phyloP scores from a whole-genome alignment of 2,797 vertebrate species.

The Eupleurogrammus muticus region DNA sequence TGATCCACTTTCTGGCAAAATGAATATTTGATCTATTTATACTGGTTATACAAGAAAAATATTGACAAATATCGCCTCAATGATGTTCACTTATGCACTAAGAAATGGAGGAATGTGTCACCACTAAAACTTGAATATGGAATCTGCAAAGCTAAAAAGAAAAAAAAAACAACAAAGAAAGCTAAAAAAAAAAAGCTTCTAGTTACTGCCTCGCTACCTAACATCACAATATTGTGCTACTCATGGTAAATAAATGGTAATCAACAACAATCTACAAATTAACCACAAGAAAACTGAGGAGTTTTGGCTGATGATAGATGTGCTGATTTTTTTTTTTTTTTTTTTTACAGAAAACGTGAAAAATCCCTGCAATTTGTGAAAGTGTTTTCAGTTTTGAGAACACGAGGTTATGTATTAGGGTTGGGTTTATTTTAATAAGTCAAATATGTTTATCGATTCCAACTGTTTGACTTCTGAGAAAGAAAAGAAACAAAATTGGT shows the following conservation, averaged over 20 bases:
- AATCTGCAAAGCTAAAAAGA: slow-evolving; percentile 65
- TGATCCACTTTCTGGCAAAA: slow-evolving; percentile 62
- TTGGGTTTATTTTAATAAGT: slow-evolving; percentile 35
- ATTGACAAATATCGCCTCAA: slow-evolving; percentile 34
- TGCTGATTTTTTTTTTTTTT: slow-evolving; percentile 34
- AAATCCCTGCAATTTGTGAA: slow-evolving; percentile 72
- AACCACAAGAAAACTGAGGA: slow-evolving; percentile 58
- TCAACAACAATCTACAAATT: slow-evolving; percentile 58
- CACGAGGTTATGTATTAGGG: slow-evolving; percentile 48
- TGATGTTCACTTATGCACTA: slow-evolving; percentile 50
- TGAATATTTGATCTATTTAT: slow-evolving; percentile 50
- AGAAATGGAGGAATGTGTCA: slow-evolving; percentile 73
- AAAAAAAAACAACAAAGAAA: slow-evolving; percentile 24
- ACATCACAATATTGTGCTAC: slow-evolving; percentile 68
- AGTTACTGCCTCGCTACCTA: slow-evolving; percentile 63
- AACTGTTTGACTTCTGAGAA: slow-evolving; percentile 37
- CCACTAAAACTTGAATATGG: slow-evolving; percentile 68
- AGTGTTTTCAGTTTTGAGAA: slow-evolving; percentile 55
- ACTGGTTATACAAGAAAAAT: slow-evolving; percentile 48
- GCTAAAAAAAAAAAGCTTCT: slow-evolving; percentile 60
- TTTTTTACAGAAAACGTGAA: slow-evolving; percentile 52
- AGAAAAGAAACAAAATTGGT: slow-evolving; percentile 24
- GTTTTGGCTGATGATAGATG: slow-evolving; percentile 63
- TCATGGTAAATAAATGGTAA: slow-evolving; percentile 55
- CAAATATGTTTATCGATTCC: slow-evolving; percentile 62